Conservation (phyloP, 2,888 invertebrate genomes). For the Amorpha juglandis region DNA sequence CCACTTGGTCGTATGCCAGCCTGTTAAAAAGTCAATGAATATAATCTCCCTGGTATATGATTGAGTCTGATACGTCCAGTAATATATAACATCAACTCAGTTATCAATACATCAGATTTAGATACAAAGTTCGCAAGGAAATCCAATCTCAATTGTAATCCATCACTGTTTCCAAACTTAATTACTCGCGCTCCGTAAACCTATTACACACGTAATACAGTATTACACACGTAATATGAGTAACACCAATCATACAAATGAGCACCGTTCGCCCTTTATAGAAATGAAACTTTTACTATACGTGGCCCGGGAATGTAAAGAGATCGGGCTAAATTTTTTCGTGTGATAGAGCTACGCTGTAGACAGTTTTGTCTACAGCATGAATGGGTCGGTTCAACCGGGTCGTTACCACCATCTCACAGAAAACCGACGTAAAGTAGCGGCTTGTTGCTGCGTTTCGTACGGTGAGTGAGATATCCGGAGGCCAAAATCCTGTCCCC, state of each 20-base stretch:
- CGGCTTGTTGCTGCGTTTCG: too few relatives aligned
- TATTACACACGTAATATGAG: neutral
- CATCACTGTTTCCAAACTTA: slow-evolving; percentile 15
- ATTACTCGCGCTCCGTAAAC: neutral
- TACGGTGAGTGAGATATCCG: too few relatives aligned
- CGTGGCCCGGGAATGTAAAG: neutral
- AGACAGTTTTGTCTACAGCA: too few relatives aligned
- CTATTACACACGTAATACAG: slow-evolving; percentile 7
- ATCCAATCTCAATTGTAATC: slow-evolving; percentile 1
- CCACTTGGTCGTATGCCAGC: too few relatives aligned
- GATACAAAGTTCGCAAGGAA: neutral
- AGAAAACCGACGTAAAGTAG: too few relatives aligned
- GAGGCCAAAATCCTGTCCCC: too few relatives aligned
- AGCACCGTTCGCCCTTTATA: neutral
- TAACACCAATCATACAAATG: slow-evolving; percentile 6
- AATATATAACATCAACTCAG: neutral
- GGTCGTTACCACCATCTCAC: too few relatives aligned
- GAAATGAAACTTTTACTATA: neutral
- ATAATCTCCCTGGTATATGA: too few relatives aligned
- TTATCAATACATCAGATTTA: neutral
- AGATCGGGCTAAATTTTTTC: neutral
- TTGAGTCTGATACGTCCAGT: too few relatives aligned
- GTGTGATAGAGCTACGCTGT: too few relatives aligned
- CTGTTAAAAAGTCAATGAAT: too few relatives aligned
- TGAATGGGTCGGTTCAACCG: too few relatives aligned